These are phyloP conservation scores for Poliocrania exsul DNA, from an alignment of 2,797 vertebrate species.

Conservation along the genomic window DNA sequence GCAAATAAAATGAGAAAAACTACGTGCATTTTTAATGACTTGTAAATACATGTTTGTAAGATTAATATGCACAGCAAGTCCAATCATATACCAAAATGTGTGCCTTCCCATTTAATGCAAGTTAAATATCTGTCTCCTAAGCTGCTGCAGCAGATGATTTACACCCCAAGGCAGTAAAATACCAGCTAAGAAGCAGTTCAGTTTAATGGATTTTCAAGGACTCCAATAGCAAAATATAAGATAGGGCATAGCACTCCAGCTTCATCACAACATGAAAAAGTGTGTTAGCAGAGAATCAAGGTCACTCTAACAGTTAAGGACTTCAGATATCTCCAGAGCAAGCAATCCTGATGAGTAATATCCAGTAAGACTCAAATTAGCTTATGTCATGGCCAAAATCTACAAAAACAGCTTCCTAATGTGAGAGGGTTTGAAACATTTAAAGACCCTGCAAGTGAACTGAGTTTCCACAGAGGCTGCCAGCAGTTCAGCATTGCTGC, in stretches of 20 bases:
- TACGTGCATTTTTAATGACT: not conserved
- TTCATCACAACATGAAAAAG: not conserved
- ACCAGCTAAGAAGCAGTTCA: slow-evolving; percentile 28
- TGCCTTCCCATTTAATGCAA: slow-evolving; percentile 1
- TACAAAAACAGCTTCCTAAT: slow-evolving; percentile 33
- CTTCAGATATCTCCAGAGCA: not conserved
- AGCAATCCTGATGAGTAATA: not conserved
- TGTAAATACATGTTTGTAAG: slow-evolving; percentile 19
- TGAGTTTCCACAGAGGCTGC: slow-evolving; percentile 39
- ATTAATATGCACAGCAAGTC: slow-evolving; percentile 19
- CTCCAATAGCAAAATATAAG: not conserved
- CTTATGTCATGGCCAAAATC: slow-evolving; percentile 11
- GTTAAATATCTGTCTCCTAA: slow-evolving; percentile 18
- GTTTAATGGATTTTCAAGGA: slow-evolving; percentile 56
- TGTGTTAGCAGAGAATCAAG: not conserved
- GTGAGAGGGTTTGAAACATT: not conserved
- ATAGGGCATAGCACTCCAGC: not conserved
- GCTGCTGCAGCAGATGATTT: not conserved
- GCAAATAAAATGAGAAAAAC: not conserved
- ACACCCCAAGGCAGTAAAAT: slow-evolving; percentile 12
- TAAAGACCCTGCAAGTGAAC: not conserved
- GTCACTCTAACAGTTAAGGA: not conserved
- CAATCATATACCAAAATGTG: not conserved
- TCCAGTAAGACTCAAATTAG: not conserved
- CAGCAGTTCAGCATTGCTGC: slow-evolving; percentile 19